A percentile compares a stretch with the other conserved stretches of the same genome.
These are phyloP conservation scores for Anguilla anguilla DNA, from an alignment of 2,797 vertebrate genomes.

Conservation along the genomic window DNA sequence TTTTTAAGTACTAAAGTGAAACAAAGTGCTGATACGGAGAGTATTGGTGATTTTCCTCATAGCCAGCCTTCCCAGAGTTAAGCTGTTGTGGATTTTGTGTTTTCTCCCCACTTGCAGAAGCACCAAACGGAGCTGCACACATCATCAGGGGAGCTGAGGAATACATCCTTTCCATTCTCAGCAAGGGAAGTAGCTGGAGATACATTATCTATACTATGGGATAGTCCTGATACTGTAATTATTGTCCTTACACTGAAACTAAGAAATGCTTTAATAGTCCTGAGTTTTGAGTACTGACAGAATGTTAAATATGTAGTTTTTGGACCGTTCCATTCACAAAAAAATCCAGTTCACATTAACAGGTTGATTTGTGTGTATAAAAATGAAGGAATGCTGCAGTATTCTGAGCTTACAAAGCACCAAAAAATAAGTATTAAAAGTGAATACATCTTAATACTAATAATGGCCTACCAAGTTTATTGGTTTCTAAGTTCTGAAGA, in stretches of 20 bases:
- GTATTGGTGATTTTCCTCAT: neutral
- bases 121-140: neutral
- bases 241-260: neutral
- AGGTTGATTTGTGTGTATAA: neutral
- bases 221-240: neutral
- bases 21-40: neutral
- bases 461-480: neutral
- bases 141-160: neutral
- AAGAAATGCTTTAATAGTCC: constrained; percentile 5
- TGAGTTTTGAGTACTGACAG: neutral
- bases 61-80: neutral
- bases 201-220: neutral
- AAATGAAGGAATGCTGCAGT: neutral
- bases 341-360: neutral
- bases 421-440: neutral
- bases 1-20: neutral
- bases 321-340: neutral
- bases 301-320: neutral
- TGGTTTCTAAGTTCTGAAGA: neutral
- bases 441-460: neutral
- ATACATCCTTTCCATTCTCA: neutral
- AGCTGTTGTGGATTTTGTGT: neutral
- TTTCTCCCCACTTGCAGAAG: neutral
- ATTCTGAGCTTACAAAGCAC: neutral
- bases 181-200: neutral